A percentile compares a stretch with the other conserved stretches of the same genome.
These are phyloP conservation scores for Blastobasis adustella DNA, from an alignment of 2,888 invertebrate species.

Conservation along the genomic window DNA sequence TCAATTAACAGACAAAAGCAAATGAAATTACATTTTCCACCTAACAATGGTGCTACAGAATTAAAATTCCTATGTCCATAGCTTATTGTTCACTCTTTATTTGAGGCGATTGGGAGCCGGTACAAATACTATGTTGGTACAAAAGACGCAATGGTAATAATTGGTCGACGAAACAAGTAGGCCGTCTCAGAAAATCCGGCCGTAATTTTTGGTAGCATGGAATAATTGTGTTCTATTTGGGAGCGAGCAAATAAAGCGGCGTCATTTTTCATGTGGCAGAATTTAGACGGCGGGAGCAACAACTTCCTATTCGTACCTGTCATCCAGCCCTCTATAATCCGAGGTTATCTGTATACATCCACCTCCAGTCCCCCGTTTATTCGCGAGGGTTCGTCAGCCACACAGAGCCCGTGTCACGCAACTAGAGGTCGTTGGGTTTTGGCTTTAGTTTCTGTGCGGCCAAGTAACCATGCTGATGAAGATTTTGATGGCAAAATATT, in stretches of 20 bases:
- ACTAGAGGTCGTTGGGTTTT: background rate
- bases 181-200: no score
- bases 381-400: background rate
- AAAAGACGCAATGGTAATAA: no score
- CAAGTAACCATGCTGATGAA: background rate
- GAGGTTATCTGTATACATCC: constrained; percentile 8
- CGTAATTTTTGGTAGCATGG: no score
- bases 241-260: no score
- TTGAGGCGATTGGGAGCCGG: no score
- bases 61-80: no score
- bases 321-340: constrained; percentile 7
- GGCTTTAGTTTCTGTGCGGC: background rate
- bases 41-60: background rate
- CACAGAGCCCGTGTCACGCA: constrained; percentile 1
- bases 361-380: constrained; percentile 1
- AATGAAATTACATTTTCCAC: background rate
- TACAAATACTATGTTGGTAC: no score
- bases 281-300: constrained; percentile 1
- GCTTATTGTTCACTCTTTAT: no score
- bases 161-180: background rate
- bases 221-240: no score
- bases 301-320: constrained; percentile 5
- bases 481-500: no score
- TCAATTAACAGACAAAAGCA: no score
- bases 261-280: background rate